Percentiles rank a stretch among this genome's conserved stretches.
These are phyloP conservation scores for Coboldia fuscipes DNA, from an alignment of 1,140 invertebrate species.

Conservation along the genomic window DNA sequence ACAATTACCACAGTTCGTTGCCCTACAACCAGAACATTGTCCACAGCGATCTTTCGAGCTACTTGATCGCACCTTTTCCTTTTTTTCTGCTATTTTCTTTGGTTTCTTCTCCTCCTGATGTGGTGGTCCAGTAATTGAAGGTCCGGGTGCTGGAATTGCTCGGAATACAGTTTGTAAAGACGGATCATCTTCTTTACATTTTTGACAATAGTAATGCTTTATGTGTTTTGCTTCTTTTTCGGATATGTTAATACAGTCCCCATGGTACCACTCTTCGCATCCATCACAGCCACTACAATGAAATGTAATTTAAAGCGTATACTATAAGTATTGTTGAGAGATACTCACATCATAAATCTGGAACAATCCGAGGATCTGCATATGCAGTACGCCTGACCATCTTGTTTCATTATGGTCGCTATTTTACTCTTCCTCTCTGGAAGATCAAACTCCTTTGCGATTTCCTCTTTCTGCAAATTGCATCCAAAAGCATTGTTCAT, in stretches of 20 bases:
- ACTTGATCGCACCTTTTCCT: constrained; percentile 15
- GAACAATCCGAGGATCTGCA: constrained; percentile 81
- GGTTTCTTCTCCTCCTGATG: neutral
- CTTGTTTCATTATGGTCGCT: constrained; percentile 66
- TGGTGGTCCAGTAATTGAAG: constrained; percentile 9
- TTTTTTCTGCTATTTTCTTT: constrained; percentile 24
- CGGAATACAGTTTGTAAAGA: constrained; percentile 53
- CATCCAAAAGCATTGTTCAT: neutral
- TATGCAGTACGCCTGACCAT: constrained; percentile 82
- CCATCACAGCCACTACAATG: constrained; percentile 68
- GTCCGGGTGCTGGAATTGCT: constrained; percentile 7
- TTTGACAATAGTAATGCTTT: constrained; percentile 78
- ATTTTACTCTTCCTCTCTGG: constrained; percentile 83
- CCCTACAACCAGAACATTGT: constrained; percentile 59
- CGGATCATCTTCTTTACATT: constrained; percentile 64
- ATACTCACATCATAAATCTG: constrained; percentile 85
- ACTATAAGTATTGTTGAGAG: neutral
- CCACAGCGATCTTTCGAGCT: constrained; percentile 43
- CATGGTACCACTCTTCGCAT: constrained; percentile 98
- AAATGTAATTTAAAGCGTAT: constrained; percentile 2
- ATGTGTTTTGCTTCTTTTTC: constrained; percentile 83
- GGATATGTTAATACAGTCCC: constrained; percentile 89
- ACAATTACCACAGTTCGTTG: constrained; percentile 60
- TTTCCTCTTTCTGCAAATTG: constrained; percentile 56
- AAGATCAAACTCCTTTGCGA: constrained; percentile 70